Percentiles rank a stretch among this genome's conserved stretches.
Conservation (phyloP, 1,140 invertebrate species). For the Eurosta solidaginis region DNA sequence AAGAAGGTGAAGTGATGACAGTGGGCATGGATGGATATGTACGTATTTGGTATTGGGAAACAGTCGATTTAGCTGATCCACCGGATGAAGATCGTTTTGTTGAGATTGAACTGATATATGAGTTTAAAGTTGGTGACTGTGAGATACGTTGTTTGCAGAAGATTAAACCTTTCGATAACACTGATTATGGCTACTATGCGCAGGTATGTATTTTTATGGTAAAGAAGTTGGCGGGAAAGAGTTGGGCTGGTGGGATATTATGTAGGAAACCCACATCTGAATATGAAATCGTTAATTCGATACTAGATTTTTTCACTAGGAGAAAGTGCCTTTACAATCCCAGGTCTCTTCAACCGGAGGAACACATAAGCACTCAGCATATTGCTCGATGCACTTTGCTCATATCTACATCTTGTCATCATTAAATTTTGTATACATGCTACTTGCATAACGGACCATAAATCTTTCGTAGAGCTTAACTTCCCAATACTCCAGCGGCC, state of each 20-base stretch:
- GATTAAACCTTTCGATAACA: conserved; percentile 42
- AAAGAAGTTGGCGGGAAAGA: too few species aligned
- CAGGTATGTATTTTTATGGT: conserved; percentile 40
- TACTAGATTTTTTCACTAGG: neutral
- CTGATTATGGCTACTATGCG: conserved; percentile 48
- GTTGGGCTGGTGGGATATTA: too few species aligned
- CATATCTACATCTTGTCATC: too few species aligned
- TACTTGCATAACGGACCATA: too few species aligned
- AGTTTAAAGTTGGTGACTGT: conserved; percentile 60
- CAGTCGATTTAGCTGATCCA: conserved; percentile 79
- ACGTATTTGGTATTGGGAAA: conserved; percentile 85
- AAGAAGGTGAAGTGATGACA: conserved; percentile 68
- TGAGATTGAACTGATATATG: conserved; percentile 83
- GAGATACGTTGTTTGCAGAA: conserved; percentile 52
- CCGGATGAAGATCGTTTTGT: conserved; percentile 77
- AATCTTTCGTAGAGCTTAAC: too few species aligned
- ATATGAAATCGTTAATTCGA: neutral
- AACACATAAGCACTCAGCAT: too few species aligned
- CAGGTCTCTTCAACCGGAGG: too few species aligned
- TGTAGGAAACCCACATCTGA: too few species aligned
- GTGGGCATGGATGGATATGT: conserved; percentile 80
- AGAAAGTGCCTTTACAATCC: too few species aligned
- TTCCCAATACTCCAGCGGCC: too few species aligned
- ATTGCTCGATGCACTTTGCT: too few species aligned
- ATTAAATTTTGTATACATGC: too few species aligned